Evolutionary conservation across 2,888 invertebrate genomes (phyloP), one percentile per base, ranked within the genome.

Genomic region (Microplitis deprimator): DNA sequence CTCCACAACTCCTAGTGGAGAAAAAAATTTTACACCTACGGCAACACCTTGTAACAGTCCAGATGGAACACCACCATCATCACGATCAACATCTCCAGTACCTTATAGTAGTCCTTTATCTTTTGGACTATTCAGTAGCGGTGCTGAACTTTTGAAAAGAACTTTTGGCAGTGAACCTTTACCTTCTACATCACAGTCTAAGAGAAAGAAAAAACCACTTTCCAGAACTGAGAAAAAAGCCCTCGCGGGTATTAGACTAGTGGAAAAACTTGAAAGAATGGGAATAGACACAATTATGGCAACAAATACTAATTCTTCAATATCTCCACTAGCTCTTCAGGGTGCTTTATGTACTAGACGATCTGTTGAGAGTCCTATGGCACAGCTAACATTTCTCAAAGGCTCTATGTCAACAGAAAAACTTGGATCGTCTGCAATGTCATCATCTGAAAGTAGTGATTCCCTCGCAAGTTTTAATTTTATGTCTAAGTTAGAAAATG

Each of bases 31-130:
- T 89, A 93, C 95, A 6, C 95, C 96, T 4, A 96, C 96, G 0
- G 96, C 96, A 6, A 97, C 97, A 6, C 97, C 97, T 1, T 95
- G 95, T 86, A 97, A 97, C 89, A 96, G 96, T 86, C 96, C 96
- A 1, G 93, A 94, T 83, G 93, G 93, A 62, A 90, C 93, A 41
- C 94, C 94, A 0, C 92, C 92, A 0, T 89, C 91, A 1, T 91
- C 92, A 0, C 87, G 92, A 62, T 90, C 92, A 68, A 91, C 91
- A 13, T 94, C 94, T 0, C 94, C 94, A 7, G 92, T 92, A 16
- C 92, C 91, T 7, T 81, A 83, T 61, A 80, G 73, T 1, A 83
- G 84, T n/a, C 68, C 85, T 41, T 76, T 86, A 5, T 73, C 83
- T 77, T 91, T 92, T 77, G 91, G 93, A 10, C 87, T 94, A 13